These are phyloP conservation scores for Cryptoprocta ferox DNA, from an alignment of 2,797 vertebrate species.

Conservation along the genomic window DNA sequence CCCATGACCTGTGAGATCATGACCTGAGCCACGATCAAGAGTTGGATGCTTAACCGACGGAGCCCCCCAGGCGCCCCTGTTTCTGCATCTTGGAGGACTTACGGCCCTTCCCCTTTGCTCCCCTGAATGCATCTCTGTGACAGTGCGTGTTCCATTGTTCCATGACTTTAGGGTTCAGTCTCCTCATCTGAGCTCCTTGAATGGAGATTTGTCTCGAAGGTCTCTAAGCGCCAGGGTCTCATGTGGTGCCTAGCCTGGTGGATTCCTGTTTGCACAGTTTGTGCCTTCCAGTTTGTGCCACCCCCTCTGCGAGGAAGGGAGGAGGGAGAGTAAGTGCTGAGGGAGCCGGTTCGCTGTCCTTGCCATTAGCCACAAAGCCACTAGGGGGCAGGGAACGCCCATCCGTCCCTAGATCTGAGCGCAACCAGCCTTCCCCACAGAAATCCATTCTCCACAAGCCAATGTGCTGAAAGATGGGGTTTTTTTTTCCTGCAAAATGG, in stretches of 20 bases:
- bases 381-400: background rate
- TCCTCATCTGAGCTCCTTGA: too few species aligned
- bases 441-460: background rate
- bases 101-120: background rate
- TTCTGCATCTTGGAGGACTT: background rate
- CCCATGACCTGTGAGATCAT: too few species aligned
- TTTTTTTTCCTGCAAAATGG: background rate
- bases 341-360: too few species aligned
- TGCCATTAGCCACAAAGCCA: background rate
- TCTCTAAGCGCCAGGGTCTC: background rate
- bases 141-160: fast-evolving
- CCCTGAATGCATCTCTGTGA: background rate
- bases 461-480: background rate
- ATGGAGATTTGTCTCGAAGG: background rate
- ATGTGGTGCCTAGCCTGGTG: background rate
- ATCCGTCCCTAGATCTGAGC: background rate
- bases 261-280: too few species aligned
- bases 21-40: too few species aligned
- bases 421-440: fast-evolving
- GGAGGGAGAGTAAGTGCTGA: background rate
- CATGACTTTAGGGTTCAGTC: background rate
- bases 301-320: background rate
- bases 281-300: background rate
- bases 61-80: background rate
- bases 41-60: too few species aligned